Evolutionary conservation across 2,113 vertebrate species (phyloP).

Genomic region (Lasiurus borealis): DNA sequence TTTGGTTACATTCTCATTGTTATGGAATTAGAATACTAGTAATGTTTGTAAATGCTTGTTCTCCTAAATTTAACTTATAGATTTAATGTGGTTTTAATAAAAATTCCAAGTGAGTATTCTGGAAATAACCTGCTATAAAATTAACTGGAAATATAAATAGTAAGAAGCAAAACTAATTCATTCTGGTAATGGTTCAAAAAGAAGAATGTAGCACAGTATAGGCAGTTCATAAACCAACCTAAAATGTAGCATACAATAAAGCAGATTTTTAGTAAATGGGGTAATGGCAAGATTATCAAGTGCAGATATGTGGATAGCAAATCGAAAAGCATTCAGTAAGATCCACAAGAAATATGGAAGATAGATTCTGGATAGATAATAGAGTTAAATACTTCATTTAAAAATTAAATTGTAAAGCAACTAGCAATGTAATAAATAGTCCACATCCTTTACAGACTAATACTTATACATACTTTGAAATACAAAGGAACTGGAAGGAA

Average conservation of each 20-base stretch:
- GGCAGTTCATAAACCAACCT: not conserved
- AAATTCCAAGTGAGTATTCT: not conserved
- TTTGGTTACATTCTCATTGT: not conserved
- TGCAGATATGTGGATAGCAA: not conserved
- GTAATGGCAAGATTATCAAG: not conserved
- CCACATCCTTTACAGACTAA: conserved; percentile 1
- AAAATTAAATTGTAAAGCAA: conserved; percentile 68
- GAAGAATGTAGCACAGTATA: not conserved
- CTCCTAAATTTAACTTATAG: not conserved
- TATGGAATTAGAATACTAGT: not conserved
- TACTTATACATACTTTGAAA: conserved; percentile 42
- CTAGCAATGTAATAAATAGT: conserved; percentile 30
- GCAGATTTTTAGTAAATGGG: not conserved
- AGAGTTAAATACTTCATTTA: conserved; percentile 59
- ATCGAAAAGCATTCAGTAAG: conserved; percentile 41
- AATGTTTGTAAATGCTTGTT: not conserved
- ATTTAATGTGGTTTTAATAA: not conserved
- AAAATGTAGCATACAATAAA: not conserved
- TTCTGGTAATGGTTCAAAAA: conserved; percentile 1
- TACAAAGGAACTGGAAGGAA: not conserved
- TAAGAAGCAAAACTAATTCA: conserved; percentile 39
- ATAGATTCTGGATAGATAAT: conserved; percentile 18
- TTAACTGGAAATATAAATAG: conserved; percentile 14
- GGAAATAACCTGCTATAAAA: conserved; percentile 28
- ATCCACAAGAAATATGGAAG: conserved; percentile 61